Conservation (phyloP, 2,888 invertebrate genomes). For the Macropis europaea region DNA sequence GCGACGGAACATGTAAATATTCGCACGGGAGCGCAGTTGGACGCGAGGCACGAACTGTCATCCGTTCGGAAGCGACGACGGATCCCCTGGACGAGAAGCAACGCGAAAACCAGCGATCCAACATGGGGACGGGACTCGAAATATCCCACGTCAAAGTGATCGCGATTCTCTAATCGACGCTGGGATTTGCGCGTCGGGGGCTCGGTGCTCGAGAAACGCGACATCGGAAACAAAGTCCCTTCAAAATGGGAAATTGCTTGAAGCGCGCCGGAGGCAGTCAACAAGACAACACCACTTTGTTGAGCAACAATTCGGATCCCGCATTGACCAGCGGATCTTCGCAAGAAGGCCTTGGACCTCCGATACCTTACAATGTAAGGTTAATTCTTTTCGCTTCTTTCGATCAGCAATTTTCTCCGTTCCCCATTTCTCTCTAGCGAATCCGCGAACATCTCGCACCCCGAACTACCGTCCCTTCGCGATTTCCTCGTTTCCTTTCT, state of each 20-base stretch:
- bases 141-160: slow-evolving; percentile 37
- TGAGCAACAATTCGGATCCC: slow-evolving; percentile 74
- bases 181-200: slow-evolving; percentile 39
- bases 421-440: background rate
- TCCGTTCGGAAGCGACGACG: slow-evolving; percentile 22
- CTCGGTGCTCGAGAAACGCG: slow-evolving; percentile 10
- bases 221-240: background rate
- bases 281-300: slow-evolving; percentile 76
- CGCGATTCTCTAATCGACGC: slow-evolving; percentile 53
- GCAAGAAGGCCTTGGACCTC: slow-evolving; percentile 82
- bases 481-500: background rate
- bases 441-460: background rate
- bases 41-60: slow-evolving; percentile 38
- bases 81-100: slow-evolving; percentile 22
- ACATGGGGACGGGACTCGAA: slow-evolving; percentile 45
- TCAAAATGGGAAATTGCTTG: slow-evolving; percentile 86
- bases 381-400: slow-evolving; percentile 1
- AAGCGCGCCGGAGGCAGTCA: slow-evolving; percentile 81
- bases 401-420: background rate
- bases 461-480: background rate
- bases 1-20: slow-evolving; percentile 39
- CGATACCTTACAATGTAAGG: slow-evolving; percentile 81
- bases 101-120: slow-evolving; percentile 23
- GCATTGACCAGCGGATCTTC: slow-evolving; percentile 70
- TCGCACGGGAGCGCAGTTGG: slow-evolving; percentile 22